Evolutionary conservation across 2,888 invertebrate species (phyloP), one percentile per base, ranked within the genome.

Genomic region (Odontomyia ornata): DNA sequence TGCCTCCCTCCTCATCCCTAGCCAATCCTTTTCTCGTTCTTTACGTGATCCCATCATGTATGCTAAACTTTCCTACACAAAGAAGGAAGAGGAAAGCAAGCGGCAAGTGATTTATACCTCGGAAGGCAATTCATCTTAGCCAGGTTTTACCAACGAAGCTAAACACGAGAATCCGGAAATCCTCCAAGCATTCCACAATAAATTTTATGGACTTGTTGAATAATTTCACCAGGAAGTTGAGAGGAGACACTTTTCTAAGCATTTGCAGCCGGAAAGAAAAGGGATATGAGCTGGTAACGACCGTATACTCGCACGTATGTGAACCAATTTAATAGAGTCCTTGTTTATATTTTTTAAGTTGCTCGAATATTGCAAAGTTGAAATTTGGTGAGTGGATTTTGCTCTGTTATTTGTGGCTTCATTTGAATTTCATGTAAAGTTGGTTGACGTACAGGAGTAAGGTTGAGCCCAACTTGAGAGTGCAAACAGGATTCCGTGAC

Each of bases 141-240:
- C 76, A 67, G 78, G 76, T 76, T 76, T 76, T 76, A 76, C 78
- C 76, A 75, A 69, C 76, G 46, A 69, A 77, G 78, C 73, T 78
- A 78, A 78, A 77, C 77, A 78, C 71, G 69, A 72, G 78, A 76
- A 77, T 76, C 77, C 78, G 77, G 77, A 77, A 77, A 78, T 78
- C 75, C 78, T 75, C 71, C 60, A 73, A 62, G 62, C 75, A 76
- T 78, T 77, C 64, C 64, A 77, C 77, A 78, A 78, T 78, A 78
- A 78, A 78, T 78, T 78, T 78, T 65, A 75, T 73, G 78, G 76
- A 78, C 78, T 78, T 78, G 78, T 78, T 78, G 78, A 78, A 78
- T 78, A 78, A 78, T 78, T 78, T 78, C 77, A 73, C 15, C 47
- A 27, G 1, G 52, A 25, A 13, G 25, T 2, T 21, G 15, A 60